phyloP scores from a whole-genome alignment of 1,140 invertebrate genomes.

The Cyclargus thomasi region DNA sequence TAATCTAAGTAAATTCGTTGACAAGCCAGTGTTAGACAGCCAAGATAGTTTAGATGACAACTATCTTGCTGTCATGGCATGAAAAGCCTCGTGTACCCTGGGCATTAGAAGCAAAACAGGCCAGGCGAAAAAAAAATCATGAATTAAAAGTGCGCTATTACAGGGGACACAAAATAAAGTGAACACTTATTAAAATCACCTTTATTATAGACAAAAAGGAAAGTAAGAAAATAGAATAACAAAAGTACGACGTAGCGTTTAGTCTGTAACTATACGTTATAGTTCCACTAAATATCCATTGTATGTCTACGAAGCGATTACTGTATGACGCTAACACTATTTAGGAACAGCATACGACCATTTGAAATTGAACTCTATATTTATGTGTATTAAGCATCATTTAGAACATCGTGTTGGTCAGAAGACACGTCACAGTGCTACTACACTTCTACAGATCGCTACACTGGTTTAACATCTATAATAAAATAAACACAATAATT shows the following conservation, averaged over 20 bases:
- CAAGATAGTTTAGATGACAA: too few species aligned
- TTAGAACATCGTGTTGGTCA: conserved; percentile 21
- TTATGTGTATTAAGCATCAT: conserved; percentile 17
- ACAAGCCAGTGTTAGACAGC: too few species aligned
- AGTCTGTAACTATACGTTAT: conserved; percentile 13
- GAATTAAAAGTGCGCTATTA: not conserved
- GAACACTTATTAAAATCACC: conserved; percentile 27
- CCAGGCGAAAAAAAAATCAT: too few species aligned
- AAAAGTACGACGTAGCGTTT: conserved; percentile 19
- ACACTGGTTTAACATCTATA: conserved; percentile 13
- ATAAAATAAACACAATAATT: conserved; percentile 1
- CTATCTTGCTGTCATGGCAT: too few species aligned
- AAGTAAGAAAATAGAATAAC: conserved; percentile 26
- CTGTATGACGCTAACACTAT: conserved; percentile 20
- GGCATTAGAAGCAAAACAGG: too few species aligned
- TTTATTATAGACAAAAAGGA: conserved; percentile 29
- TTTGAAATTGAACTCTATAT: conserved; percentile 19
- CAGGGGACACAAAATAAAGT: conserved; percentile 22
- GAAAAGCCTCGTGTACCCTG: too few species aligned
- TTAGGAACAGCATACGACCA: conserved; percentile 17
- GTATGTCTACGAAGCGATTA: conserved; percentile 45
- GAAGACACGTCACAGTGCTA: conserved; percentile 23
- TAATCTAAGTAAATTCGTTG: too few species aligned
- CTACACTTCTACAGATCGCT: conserved; percentile 36
- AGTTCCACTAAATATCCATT: conserved; percentile 22